Evolutionary conservation across 2,888 invertebrate genomes (phyloP).

Genomic region (Drosophila subsilvestris): DNA sequence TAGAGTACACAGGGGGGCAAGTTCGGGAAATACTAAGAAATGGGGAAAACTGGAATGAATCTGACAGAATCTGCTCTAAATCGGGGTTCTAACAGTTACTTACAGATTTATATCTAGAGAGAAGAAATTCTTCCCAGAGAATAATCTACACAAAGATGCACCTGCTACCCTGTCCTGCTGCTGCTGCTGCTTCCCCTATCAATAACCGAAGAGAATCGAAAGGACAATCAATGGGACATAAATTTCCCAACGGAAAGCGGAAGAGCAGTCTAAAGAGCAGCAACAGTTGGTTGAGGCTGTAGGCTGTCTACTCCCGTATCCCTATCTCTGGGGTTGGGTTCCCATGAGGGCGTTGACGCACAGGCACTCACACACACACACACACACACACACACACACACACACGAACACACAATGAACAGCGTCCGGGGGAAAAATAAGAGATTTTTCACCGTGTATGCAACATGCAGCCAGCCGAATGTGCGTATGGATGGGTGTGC

Average conservation of each 20-base stretch:
- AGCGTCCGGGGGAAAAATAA: slow-evolving; percentile 28
- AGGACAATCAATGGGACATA: slow-evolving; percentile 74
- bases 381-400: not conserved
- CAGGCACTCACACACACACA: not conserved
- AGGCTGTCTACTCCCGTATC: not conserved
- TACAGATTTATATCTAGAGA: not conserved
- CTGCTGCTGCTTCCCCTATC: slow-evolving; percentile 56
- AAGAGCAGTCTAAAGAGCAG: slow-evolving; percentile 46
- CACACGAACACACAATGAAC: slow-evolving; percentile 37
- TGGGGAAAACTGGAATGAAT: not conserved
- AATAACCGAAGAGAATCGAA: slow-evolving; percentile 66
- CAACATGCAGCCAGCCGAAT: slow-evolving; percentile 7
- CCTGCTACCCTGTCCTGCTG: slow-evolving; percentile 17
- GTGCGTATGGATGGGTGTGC: not conserved
- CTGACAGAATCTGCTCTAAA: slow-evolving; percentile 10
- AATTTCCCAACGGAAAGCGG: slow-evolving; percentile 58
- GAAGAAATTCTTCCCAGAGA: not conserved
- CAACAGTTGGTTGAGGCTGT: slow-evolving; percentile 43
- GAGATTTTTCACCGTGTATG: slow-evolving; percentile 21
- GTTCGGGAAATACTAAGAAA: not conserved
- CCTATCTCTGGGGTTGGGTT: slow-evolving; percentile 49
- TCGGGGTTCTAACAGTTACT: not conserved
- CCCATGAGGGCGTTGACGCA: slow-evolving; percentile 80
- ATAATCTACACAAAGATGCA: not conserved
- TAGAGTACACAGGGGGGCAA: not conserved